Evolutionary conservation across 2,797 vertebrate genomes (phyloP).

Genomic region (Holocentrus rufus): DNA sequence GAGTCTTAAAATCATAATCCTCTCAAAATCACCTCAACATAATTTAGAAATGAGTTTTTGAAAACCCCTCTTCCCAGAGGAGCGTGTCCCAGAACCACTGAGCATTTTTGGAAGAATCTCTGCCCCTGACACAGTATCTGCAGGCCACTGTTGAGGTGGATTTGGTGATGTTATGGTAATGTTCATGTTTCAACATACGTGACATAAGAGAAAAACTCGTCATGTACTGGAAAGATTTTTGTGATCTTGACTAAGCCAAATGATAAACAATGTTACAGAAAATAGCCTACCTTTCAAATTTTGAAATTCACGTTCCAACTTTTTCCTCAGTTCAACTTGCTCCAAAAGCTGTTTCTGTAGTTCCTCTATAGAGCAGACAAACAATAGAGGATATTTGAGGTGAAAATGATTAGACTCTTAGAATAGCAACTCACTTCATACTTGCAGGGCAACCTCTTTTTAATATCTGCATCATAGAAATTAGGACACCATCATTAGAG

Average conservation of each 20-base stretch:
- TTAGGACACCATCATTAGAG: too few relatives aligned
- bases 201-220: slow-evolving; percentile 14
- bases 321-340: slow-evolving; percentile 97
- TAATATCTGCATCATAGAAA: too few relatives aligned
- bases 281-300: slow-evolving; percentile 91
- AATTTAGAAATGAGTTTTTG: slow-evolving; percentile 25
- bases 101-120: slow-evolving; percentile 19
- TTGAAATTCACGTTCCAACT: slow-evolving; percentile 96
- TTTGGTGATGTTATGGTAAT: slow-evolving; percentile 7
- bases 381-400: slow-evolving; percentile 38
- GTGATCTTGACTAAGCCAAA: slow-evolving; percentile 1
- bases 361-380: slow-evolving; percentile 85
- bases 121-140: slow-evolving; percentile 13
- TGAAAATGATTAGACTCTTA: neutral
- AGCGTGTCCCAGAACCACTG: slow-evolving; percentile 50
- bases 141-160: slow-evolving; percentile 7
- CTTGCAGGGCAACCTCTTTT: too few relatives aligned
- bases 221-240: slow-evolving; percentile 14
- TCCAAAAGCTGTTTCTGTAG: slow-evolving; percentile 95
- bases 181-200: slow-evolving; percentile 21
- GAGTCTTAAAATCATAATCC: slow-evolving; percentile 28
- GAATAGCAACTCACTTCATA: too few relatives aligned
- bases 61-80: slow-evolving; percentile 28
- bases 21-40: slow-evolving; percentile 21
- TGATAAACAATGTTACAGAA: slow-evolving; percentile 19